Conservation (phyloP, 1,140 invertebrate genomes). For the Carcinoscorpius rotundicauda region DNA sequence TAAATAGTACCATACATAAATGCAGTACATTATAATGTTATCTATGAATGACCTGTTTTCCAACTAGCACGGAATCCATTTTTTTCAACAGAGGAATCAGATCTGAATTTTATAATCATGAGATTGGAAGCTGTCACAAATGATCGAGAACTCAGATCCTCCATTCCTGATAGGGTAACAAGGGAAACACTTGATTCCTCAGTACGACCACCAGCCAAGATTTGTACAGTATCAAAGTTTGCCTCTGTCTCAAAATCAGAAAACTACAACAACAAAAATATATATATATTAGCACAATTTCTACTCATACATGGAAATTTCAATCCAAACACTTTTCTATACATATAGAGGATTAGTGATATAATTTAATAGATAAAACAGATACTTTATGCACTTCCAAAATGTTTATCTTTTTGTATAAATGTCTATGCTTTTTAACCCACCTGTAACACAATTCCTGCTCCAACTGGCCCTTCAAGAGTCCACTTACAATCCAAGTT, state of each 20-base stretch:
- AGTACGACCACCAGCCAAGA: constrained; percentile 83
- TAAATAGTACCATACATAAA: no score
- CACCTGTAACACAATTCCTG: constrained; percentile 75
- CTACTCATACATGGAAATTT: no score
- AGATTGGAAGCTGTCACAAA: constrained; percentile 93
- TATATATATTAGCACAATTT: no score
- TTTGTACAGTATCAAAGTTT: constrained; percentile 89
- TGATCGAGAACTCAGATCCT: constrained; percentile 59
- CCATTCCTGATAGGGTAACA: constrained; percentile 75
- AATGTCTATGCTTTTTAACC: constrained; percentile 1
- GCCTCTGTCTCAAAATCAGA: constrained; percentile 96
- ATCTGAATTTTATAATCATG: constrained; percentile 94
- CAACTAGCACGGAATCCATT: constrained; percentile 60
- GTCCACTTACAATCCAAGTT: constrained; percentile 94
- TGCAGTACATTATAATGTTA: no score
- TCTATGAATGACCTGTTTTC: constrained; percentile 37
- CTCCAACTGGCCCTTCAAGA: constrained; percentile 86
- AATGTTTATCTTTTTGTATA: not conserved
- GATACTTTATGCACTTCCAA: no score
- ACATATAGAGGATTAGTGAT: no score
- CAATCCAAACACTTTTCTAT: no score
- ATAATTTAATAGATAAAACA: no score
- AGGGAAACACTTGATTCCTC: constrained; percentile 86
- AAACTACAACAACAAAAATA: constrained; percentile 47
- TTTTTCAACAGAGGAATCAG: constrained; percentile 82